Evolutionary conservation across 2,888 invertebrate genomes (phyloP).

Genomic region (Schizotus pectinicornis): DNA sequence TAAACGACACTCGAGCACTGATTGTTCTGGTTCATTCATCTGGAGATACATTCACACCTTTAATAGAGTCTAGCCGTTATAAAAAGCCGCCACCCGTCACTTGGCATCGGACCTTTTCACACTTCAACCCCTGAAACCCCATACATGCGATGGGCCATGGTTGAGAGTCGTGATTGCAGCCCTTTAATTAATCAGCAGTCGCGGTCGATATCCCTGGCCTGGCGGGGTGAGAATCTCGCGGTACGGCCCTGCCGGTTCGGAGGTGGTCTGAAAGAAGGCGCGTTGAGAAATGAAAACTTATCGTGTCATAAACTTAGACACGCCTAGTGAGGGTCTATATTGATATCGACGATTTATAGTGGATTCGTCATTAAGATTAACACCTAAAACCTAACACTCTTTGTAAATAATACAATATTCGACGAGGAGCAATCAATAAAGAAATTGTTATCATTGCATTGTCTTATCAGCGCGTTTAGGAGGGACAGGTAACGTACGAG

Average conservation of each 20-base stretch:
- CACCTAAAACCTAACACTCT: constrained; percentile 33
- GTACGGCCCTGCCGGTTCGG: constrained; percentile 5
- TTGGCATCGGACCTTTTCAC: constrained; percentile 29
- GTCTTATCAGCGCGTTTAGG: constrained; percentile 47
- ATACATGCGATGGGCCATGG: not conserved
- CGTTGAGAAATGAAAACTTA: constrained; percentile 28
- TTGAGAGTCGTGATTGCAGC: not conserved
- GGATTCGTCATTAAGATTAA: constrained; percentile 36
- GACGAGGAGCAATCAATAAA: constrained; percentile 46
- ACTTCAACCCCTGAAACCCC: constrained; percentile 17
- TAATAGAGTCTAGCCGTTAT: constrained; percentile 38
- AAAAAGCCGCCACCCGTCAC: constrained; percentile 31
- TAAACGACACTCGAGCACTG: constrained; percentile 36
- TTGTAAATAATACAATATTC: constrained; percentile 44
- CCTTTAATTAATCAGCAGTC: too few relatives aligned
- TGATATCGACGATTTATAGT: constrained; percentile 29
- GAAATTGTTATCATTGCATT: constrained; percentile 45
- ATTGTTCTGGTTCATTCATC: constrained; percentile 40
- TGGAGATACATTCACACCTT: constrained; percentile 38
- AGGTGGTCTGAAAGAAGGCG: constrained; percentile 19
- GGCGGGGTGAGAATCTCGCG: too few relatives aligned
- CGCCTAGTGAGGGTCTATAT: constrained; percentile 22
- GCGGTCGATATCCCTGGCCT: too few relatives aligned
- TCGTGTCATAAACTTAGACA: constrained; percentile 25
- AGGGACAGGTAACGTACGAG: constrained; percentile 45